A percentile compares a stretch with the other conserved stretches of the same genome.
Evolutionary conservation across 2,113 vertebrate species (phyloP).

Genomic region (Ammodytes dubius): DNA sequence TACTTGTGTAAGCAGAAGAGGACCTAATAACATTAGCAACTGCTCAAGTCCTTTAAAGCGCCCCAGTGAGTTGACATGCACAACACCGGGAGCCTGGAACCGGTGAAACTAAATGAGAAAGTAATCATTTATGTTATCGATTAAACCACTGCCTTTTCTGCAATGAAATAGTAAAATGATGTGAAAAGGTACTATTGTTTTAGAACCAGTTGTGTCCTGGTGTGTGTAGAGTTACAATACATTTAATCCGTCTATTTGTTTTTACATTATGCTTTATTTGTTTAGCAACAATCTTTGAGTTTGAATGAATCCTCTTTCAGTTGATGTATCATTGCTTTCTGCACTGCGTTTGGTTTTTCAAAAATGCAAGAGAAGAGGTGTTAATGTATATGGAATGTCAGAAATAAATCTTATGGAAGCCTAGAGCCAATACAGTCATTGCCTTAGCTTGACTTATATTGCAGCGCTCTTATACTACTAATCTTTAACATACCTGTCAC

Average conservation of each 20-base stretch:
- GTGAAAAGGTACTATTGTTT: background rate
- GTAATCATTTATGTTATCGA: background rate
- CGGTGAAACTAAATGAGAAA: background rate
- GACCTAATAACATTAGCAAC: background rate
- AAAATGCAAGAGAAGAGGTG: background rate
- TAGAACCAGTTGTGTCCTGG: background rate
- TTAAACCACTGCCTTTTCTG: background rate
- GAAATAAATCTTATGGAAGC: background rate
- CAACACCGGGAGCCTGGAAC: background rate
- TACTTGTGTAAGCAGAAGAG: background rate
- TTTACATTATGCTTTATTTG: background rate
- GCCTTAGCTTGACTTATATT: background rate
- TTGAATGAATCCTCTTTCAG: background rate
- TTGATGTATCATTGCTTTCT: background rate
- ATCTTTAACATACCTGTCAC: too few relatives aligned
- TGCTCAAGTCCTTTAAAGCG: background rate
- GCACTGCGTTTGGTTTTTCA: background rate
- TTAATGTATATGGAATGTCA: too few relatives aligned
- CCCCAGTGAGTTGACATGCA: background rate
- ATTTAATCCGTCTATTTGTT: background rate
- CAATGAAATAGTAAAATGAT: background rate
- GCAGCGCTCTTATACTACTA: background rate
- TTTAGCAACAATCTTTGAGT: slow-evolving; percentile 10
- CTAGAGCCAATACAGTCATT: background rate
- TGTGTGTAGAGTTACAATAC: background rate